A percentile compares a stretch with the other conserved stretches of the same genome.
Conservation (phyloP, 2,888 invertebrate genomes). For the Catocala nupta region DNA sequence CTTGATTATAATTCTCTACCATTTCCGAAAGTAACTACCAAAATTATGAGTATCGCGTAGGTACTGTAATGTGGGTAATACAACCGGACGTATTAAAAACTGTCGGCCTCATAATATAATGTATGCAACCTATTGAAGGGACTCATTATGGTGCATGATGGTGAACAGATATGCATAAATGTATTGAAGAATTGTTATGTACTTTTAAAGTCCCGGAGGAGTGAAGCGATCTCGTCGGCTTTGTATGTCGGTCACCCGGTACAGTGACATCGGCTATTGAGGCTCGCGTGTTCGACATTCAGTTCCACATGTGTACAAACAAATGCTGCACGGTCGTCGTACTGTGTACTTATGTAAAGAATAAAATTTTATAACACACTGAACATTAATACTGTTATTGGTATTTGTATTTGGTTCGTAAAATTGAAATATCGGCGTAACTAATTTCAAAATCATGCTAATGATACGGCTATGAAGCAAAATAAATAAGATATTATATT, state of each 20-base stretch:
- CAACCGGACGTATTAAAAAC: slow-evolving; percentile 44
- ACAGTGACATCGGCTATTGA: slow-evolving; percentile 31
- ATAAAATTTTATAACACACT: slow-evolving; percentile 23
- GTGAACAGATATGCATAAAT: slow-evolving; percentile 43
- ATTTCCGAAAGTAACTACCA: slow-evolving; percentile 28
- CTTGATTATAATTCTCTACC: slow-evolving; percentile 15
- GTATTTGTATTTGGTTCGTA: not conserved
- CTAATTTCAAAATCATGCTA: too few relatives aligned
- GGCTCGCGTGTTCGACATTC: slow-evolving; percentile 35
- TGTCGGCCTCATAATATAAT: slow-evolving; percentile 42
- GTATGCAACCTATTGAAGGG: slow-evolving; percentile 37
- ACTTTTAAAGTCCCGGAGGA: slow-evolving; percentile 35
- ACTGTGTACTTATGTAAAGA: slow-evolving; percentile 13
- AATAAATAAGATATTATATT: too few relatives aligned
- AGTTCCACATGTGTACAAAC: slow-evolving; percentile 40
- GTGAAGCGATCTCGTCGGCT: slow-evolving; percentile 22
- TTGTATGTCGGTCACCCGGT: slow-evolving; percentile 48
- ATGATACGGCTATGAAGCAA: too few relatives aligned
- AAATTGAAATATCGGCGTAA: too few relatives aligned
- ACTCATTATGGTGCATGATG: slow-evolving; percentile 36
- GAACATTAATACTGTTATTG: slow-evolving; percentile 9
- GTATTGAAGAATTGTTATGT: slow-evolving; percentile 24
- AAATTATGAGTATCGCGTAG: slow-evolving; percentile 25
- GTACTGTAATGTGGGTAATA: slow-evolving; percentile 21
- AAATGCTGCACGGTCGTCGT: slow-evolving; percentile 28